Conservation (phyloP, 2,113 vertebrate genomes). For the Podilymbus podiceps region DNA sequence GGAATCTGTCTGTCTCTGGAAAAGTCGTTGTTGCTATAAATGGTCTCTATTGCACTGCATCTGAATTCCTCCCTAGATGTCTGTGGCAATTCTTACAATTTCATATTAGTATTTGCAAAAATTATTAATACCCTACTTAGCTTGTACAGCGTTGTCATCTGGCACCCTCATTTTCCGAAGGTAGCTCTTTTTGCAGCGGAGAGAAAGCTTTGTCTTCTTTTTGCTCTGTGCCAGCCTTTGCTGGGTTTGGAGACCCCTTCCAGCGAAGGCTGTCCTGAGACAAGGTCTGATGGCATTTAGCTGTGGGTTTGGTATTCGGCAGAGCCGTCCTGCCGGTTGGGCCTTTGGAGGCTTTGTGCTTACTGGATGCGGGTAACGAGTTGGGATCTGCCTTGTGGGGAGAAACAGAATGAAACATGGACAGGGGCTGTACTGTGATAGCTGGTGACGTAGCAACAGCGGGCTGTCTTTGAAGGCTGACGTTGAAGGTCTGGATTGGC, state of each 20-base stretch:
- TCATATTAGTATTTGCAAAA: not conserved
- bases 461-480: not conserved
- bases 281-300: not conserved
- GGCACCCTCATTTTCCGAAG: not conserved
- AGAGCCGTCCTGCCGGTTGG: not conserved
- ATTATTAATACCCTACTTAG: not conserved
- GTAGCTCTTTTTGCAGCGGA: not conserved
- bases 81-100: not conserved
- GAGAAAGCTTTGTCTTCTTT: not conserved
- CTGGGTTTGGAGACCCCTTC: not conserved
- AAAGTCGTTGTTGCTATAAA: not conserved
- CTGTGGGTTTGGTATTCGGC: not conserved
- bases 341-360: not conserved
- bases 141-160: not conserved
- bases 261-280: not conserved
- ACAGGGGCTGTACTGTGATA: fast-evolving
- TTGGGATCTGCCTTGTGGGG: not conserved
- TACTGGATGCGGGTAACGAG: not conserved
- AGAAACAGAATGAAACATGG: not conserved
- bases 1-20: not conserved
- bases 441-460: not conserved
- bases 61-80: not conserved
- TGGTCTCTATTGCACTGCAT: not conserved
- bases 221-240: not conserved
- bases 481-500: not conserved